Conservation (phyloP, 2,797 vertebrate genomes). For the Nasua narica region DNA sequence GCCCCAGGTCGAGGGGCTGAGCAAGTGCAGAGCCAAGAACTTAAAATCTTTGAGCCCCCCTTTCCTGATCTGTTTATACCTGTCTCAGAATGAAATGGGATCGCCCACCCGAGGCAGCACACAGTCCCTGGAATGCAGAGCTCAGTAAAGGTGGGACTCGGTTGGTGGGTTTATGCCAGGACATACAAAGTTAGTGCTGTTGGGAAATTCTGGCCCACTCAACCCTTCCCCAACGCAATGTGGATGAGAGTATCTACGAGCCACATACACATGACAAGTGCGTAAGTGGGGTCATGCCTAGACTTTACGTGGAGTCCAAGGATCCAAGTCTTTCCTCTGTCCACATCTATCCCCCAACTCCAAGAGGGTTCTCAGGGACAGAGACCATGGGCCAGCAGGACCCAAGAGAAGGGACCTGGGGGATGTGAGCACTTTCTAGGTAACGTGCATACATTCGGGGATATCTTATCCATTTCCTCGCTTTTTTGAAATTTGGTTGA, state of each 20-base stretch:
- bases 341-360: not conserved
- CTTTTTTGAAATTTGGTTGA: not conserved
- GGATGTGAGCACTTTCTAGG: accelerated
- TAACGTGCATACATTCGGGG: not conserved
- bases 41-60: not conserved
- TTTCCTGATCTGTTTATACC: accelerated
- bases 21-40: accelerated
- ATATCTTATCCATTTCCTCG: accelerated
- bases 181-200: accelerated
- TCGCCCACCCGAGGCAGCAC: not conserved
- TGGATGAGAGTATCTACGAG: accelerated
- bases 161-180: not conserved
- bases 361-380: too few relatives aligned
- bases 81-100: too few relatives aligned
- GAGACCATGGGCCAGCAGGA: accelerated
- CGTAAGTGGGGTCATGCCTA: accelerated
- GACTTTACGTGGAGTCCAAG: accelerated
- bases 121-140: not conserved
- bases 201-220: not conserved
- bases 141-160: too few relatives aligned
- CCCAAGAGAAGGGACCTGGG: accelerated
- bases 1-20: accelerated
- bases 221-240: too few relatives aligned
- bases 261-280: accelerated
- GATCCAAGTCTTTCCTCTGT: not conserved